A percentile compares a stretch with the other conserved stretches of the same genome.
These are phyloP conservation scores for Cyprinus carpio DNA, from an alignment of 2,113 vertebrate species.

Conservation along the genomic window DNA sequence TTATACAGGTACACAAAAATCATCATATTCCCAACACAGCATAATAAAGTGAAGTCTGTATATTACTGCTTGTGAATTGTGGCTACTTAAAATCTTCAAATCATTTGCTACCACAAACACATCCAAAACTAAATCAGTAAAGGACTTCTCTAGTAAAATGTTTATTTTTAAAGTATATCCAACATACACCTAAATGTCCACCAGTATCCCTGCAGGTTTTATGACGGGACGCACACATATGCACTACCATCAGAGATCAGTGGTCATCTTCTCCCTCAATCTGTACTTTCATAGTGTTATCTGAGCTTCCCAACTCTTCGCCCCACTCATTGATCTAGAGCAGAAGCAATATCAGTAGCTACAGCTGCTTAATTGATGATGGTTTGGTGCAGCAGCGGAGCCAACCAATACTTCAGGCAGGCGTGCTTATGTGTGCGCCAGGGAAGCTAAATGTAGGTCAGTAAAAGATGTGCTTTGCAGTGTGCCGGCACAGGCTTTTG, in stretches of 20 bases:
- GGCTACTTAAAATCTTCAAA: background rate
- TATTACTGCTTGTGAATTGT: background rate
- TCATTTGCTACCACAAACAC: background rate
- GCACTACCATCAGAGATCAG: background rate
- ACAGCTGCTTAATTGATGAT: constrained; percentile 35
- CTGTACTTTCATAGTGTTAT: background rate
- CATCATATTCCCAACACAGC: background rate
- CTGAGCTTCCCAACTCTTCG: background rate
- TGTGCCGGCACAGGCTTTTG: constrained; percentile 44
- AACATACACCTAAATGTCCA: background rate
- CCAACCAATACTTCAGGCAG: constrained; percentile 34
- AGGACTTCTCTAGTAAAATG: background rate
- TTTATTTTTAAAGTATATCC: background rate
- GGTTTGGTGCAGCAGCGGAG: constrained; percentile 43
- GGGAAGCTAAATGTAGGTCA: constrained; percentile 64
- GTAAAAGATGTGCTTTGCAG: constrained; percentile 43
- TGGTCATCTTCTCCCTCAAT: background rate
- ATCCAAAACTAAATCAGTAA: background rate
- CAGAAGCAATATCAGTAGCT: constrained; percentile 16
- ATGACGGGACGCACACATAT: background rate
- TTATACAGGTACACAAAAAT: background rate
- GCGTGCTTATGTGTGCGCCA: constrained; percentile 21
- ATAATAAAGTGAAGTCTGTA: background rate
- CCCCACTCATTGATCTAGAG: background rate
- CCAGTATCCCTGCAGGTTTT: background rate